Conservation (phyloP, 92 coral and sea anemone species). For the Chrysogorgia sp. region DNA sequence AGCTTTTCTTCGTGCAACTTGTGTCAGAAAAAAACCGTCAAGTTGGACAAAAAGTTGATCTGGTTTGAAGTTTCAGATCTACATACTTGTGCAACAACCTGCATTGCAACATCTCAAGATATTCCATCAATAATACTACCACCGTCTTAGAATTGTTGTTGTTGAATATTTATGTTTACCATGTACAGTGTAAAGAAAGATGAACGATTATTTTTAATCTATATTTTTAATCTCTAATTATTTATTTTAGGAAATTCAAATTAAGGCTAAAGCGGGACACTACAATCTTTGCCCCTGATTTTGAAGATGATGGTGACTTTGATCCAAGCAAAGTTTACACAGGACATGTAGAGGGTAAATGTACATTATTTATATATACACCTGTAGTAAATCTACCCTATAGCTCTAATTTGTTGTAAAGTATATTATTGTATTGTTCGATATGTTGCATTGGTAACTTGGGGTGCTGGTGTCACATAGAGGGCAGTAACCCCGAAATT, state of each 20-base stretch:
- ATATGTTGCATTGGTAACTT: background rate
- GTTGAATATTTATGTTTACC: too few species aligned
- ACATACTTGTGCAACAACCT: too few species aligned
- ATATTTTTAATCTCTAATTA: background rate
- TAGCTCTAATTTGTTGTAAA: background rate
- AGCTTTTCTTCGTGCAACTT: too few species aligned
- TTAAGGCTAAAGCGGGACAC: conserved; percentile 82
- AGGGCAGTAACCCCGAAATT: too few species aligned
- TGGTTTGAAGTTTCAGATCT: too few species aligned
- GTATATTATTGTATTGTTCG: background rate
- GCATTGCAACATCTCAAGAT: too few species aligned
- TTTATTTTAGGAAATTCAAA: conserved; percentile 65
- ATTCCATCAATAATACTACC: too few species aligned
- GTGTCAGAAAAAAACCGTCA: too few species aligned
- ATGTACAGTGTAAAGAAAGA: background rate
- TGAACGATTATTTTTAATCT: background rate
- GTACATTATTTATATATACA: background rate
- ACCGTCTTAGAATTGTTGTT: too few species aligned
- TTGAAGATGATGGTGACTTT: conserved; percentile 68
- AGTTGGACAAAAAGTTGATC: too few species aligned
- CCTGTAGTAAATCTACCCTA: background rate
- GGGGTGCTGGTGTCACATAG: too few species aligned
- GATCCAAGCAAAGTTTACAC: conserved; percentile 81
- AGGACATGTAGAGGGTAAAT: conserved; percentile 86
- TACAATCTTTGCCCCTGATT: conserved; percentile 71